A percentile compares a stretch with the other conserved stretches of the same genome.
phyloP scores from a whole-genome alignment of 2,113 vertebrate species.

The Myrmophylax atrothorax region DNA sequence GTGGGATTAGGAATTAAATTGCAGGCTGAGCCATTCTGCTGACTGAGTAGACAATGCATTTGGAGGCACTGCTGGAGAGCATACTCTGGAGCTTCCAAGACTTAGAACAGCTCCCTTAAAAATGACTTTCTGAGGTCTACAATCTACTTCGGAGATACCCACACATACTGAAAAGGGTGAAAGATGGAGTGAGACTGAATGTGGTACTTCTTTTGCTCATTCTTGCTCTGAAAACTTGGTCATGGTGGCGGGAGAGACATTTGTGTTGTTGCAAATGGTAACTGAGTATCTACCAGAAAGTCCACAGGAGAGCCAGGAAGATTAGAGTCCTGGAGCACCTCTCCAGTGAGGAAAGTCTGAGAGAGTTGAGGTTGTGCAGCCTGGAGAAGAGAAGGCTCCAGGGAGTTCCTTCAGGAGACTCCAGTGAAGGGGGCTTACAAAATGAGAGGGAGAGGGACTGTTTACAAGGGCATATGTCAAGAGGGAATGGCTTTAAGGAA shows the following conservation, averaged over 20 bases:
- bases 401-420: background rate
- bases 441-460: background rate
- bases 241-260: background rate
- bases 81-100: background rate
- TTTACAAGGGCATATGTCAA: background rate
- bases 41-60: background rate
- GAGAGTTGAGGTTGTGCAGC: background rate
- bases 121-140: background rate
- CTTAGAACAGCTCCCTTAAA: background rate
- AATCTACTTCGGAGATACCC: background rate
- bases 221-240: background rate
- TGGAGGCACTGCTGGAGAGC: background rate
- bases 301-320: background rate
- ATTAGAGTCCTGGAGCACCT: background rate
- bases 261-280: background rate
- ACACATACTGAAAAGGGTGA: rapidly evolving
- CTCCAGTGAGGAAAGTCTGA: background rate
- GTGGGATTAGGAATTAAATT: background rate
- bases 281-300: background rate
- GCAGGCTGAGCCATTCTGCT: background rate
- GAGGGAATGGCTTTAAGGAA: background rate
- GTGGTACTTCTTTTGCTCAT: background rate
- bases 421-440: background rate
- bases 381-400: background rate
- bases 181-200: background rate